These are phyloP conservation scores for Cepaea hortensis DNA, from an alignment of 2,888 invertebrate species.

Conservation along the genomic window DNA sequence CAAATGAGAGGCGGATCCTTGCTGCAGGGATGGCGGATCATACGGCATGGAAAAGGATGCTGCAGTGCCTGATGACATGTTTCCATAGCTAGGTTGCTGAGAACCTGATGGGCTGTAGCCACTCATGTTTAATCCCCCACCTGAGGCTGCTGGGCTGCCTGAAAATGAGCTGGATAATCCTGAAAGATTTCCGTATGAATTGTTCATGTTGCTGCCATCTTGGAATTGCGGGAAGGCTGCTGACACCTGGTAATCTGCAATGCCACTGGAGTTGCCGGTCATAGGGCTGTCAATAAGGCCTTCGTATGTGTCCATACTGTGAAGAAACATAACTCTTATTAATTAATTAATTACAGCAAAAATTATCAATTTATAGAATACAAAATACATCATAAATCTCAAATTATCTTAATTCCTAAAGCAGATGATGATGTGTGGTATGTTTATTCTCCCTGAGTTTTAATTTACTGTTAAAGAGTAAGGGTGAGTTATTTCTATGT, in stretches of 20 bases:
- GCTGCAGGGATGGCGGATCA: conserved; percentile 42
- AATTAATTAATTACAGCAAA: background rate
- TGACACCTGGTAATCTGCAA: conserved; percentile 37
- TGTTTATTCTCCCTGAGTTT: no score
- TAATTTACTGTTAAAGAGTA: no score
- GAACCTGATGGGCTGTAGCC: conserved; percentile 25
- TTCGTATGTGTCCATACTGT: conserved; percentile 44
- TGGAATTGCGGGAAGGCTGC: conserved; percentile 39
- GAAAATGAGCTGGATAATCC: conserved; percentile 38
- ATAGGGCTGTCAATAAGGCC: conserved; percentile 40
- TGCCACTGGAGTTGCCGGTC: conserved; percentile 10
- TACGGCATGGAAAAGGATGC: conserved; percentile 47
- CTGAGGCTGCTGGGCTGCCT: conserved; percentile 9
- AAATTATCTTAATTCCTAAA: no score
- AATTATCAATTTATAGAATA: background rate
- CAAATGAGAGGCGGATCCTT: conserved; percentile 10
- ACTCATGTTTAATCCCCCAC: conserved; percentile 18
- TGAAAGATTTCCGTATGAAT: conserved; percentile 31
- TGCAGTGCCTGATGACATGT: conserved; percentile 16
- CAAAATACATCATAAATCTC: background rate
- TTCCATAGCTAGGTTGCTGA: conserved; percentile 32
- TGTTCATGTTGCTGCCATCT: conserved; percentile 23
- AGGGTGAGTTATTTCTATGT: no score
- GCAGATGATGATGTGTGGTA: no score
- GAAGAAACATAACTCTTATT: background rate